A percentile compares a stretch with the other conserved stretches of the same genome.
These are phyloP conservation scores for Drepana arcuata DNA, from an alignment of 1,140 invertebrate genomes.

Conservation along the genomic window DNA sequence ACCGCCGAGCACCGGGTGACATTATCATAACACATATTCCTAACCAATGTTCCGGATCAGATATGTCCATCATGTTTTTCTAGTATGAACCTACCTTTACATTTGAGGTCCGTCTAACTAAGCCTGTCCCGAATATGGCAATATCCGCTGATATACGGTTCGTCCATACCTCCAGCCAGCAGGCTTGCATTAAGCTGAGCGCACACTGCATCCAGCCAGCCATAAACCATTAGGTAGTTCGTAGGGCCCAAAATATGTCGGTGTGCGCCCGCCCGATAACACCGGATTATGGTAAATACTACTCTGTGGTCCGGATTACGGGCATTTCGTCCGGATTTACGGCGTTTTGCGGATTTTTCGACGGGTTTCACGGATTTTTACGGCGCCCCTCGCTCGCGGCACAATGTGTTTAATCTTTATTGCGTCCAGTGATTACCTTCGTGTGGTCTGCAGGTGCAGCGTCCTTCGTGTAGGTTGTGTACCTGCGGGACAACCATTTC, in stretches of 20 bases:
- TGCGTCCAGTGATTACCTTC: conserved; percentile 4
- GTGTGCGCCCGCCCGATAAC: conserved; percentile 22
- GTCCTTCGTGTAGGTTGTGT: background rate
- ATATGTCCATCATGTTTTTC: background rate
- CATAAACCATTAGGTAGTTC: conserved; percentile 4
- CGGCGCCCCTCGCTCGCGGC: conserved; percentile 3
- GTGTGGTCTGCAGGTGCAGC: too few species aligned
- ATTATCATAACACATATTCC: too few species aligned
- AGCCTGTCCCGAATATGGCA: background rate
- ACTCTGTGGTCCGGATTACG: conserved; percentile 12
- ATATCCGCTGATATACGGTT: background rate
- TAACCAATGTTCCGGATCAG: background rate
- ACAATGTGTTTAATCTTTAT: conserved; percentile 17
- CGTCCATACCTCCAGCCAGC: background rate
- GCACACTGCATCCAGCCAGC: conserved; percentile 2
- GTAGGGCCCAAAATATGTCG: conserved; percentile 14
- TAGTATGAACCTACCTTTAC: background rate
- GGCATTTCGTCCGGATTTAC: conserved; percentile 16
- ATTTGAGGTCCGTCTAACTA: background rate
- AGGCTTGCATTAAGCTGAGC: background rate
- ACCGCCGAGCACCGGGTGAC: too few species aligned
- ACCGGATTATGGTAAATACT: conserved; percentile 26
- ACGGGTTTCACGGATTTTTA: conserved; percentile 5
- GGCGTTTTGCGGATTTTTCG: conserved; percentile 19
- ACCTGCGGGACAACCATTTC: background rate